Percentiles rank a stretch among this genome's conserved stretches.
phyloP scores from a whole-genome alignment of 1,140 invertebrate genomes.

The Neoseiulus cucumeris region DNA sequence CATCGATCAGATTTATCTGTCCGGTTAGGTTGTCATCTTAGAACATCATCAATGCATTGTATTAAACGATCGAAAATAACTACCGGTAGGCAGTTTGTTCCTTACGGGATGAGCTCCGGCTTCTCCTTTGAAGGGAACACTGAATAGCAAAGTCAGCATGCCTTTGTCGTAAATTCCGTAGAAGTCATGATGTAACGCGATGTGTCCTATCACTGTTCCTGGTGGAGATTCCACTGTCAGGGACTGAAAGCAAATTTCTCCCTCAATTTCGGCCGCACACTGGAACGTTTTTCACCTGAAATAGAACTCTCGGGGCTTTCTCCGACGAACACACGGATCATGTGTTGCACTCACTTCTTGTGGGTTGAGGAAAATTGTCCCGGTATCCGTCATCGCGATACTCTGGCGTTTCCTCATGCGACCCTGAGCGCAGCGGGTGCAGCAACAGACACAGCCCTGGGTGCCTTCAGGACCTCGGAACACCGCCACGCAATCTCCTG shows the following conservation, averaged over 20 bases:
- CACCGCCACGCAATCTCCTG: background rate
- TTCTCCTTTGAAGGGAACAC: background rate
- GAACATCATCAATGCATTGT: background rate
- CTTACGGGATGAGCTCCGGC: background rate
- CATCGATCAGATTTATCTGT: background rate
- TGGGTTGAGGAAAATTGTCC: background rate
- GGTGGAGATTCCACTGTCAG: background rate
- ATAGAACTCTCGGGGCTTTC: background rate
- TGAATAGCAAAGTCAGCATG: background rate
- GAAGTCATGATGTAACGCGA: conserved; percentile 5
- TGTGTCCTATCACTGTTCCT: background rate
- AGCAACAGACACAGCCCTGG: background rate
- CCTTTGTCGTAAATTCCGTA: background rate
- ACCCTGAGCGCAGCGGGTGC: background rate
- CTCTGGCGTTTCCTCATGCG: background rate
- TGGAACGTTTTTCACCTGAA: no score
- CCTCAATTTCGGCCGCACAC: background rate
- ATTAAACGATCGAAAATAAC: background rate
- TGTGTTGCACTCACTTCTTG: background rate
- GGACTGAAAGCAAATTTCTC: background rate
- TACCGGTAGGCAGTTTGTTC: no score
- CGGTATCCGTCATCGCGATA: background rate
- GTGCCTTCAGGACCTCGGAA: background rate
- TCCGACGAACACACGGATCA: no score
- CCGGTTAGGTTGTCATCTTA: background rate